These are phyloP conservation scores for Ptiloglossa arizonensis DNA, from an alignment of 1,140 invertebrate genomes.

Conservation along the genomic window DNA sequence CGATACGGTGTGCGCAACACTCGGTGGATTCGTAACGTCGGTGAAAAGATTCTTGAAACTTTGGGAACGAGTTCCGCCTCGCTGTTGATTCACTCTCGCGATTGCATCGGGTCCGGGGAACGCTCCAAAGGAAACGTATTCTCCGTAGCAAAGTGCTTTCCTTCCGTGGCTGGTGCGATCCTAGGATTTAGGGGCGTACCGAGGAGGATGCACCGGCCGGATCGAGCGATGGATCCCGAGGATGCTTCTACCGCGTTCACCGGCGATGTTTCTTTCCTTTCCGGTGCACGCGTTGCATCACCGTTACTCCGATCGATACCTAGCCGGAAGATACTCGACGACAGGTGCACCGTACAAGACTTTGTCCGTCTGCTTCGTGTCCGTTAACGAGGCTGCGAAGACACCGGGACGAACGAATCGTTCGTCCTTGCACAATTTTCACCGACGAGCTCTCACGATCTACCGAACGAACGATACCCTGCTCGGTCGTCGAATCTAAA, in stretches of 20 bases:
- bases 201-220: not conserved
- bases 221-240: constrained; percentile 17
- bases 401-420: no score
- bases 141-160: not conserved
- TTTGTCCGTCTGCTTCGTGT: not conserved
- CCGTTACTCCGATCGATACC: constrained; percentile 53
- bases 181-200: not conserved
- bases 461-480: not conserved
- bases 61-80: not conserved
- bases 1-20: not conserved
- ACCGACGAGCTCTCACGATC: not conserved
- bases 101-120: not conserved
- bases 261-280: constrained; percentile 16
- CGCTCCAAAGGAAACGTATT: not conserved
- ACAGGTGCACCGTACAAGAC: constrained; percentile 18
- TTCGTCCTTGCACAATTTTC: not conserved
- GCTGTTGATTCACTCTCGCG: not conserved
- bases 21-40: not conserved
- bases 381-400: not conserved
- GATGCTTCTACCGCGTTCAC: not conserved
- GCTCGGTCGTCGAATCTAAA: not conserved
- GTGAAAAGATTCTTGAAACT: not conserved
- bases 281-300: constrained; percentile 20
- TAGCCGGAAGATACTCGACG: constrained; percentile 43
- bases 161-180: not conserved